phyloP scores from a whole-genome alignment of 2,888 invertebrate species.

The Tenthredo amoena region DNA sequence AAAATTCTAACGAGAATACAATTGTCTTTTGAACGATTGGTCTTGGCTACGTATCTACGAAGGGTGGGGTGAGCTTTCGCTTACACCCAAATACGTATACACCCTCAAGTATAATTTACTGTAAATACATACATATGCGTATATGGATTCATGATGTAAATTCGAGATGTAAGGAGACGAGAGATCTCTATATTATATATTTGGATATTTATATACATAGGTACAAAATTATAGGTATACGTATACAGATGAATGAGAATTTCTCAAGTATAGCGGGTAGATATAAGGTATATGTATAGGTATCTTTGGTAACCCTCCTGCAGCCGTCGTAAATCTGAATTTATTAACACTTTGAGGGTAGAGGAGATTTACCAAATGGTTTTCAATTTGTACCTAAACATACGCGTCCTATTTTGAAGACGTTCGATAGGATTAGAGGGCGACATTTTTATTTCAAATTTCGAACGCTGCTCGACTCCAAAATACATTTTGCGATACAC shows the following conservation, averaged over 20 bases:
- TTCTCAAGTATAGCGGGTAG: not conserved
- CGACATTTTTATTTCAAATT: slow-evolving; percentile 41
- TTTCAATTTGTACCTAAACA: slow-evolving; percentile 77
- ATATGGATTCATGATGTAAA: not conserved
- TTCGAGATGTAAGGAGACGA: not conserved
- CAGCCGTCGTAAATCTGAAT: slow-evolving; percentile 75
- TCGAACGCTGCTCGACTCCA: not conserved
- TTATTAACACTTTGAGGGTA: slow-evolving; percentile 76
- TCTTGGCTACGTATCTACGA: not conserved
- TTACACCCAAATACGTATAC: not conserved
- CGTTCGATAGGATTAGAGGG: slow-evolving; percentile 20
- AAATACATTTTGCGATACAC: not conserved
- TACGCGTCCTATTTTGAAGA: slow-evolving; percentile 53
- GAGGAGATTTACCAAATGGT: slow-evolving; percentile 77
- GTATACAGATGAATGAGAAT: slow-evolving; percentile 6
- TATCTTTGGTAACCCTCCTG: slow-evolving; percentile 54
- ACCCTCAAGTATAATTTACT: not conserved
- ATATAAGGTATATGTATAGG: not conserved
- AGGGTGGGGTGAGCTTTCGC: not conserved
- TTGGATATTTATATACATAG: not conserved
- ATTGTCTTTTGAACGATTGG: slow-evolving; percentile 40
- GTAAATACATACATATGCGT: not conserved
- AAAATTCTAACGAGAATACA: slow-evolving; percentile 25
- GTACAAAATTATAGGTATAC: not conserved
- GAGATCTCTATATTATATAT: not conserved